Base-by-base conservation (phyloP, 2,888 invertebrate genomes). In the Anoncus sp. region DNA sequence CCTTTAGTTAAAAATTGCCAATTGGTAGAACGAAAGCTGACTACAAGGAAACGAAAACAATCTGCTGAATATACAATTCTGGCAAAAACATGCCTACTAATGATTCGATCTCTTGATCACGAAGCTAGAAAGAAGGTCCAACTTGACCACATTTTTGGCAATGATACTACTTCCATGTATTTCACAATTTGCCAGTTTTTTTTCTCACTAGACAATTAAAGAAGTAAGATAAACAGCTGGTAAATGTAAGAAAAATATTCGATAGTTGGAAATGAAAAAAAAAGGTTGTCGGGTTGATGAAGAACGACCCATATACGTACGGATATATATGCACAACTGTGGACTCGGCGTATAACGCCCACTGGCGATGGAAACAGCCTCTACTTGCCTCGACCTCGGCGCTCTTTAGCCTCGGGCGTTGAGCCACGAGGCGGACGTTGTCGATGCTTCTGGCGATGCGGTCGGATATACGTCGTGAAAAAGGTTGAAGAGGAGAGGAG, bases 331-430 rank as follows among this genome's bases (percentile, higher is more conserved):
- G 16, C 6, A 43, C 10, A 31, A 31, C n/a, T 31, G 22, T 40
- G 40, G 22, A 40, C 6, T 31, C 7, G 27, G 35, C 22, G 51
- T 35, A 65, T 57, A 40, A 67, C n/a, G 35, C 9, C 76, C 62
- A 4, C 40, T n/a, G 63, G 76, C 76, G 60, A 76, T 76, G 60
- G 76, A 66, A 67, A 35, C 76, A 66, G 55, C 47, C 40, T 72
- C 55, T 72, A 67, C 57, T 40, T 67, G 67, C n/a, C n/a, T n/a
- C n/a, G 72, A 77, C 47, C n/a, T n/a, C n/a, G n/a, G 45, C 53
- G 65, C 38, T 51, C 55, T 14, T 57, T 71, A 1, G 66, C 72
- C 67, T 45, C 45, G 47, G 57, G 72, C 6, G 16, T 20, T 22
- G 22, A 67, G 49, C 77, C 67, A 62, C 67, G 62, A 67, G 62